phyloP scores from a whole-genome alignment of 2,113 vertebrate species.

The Pristiophorus japonicus region DNA sequence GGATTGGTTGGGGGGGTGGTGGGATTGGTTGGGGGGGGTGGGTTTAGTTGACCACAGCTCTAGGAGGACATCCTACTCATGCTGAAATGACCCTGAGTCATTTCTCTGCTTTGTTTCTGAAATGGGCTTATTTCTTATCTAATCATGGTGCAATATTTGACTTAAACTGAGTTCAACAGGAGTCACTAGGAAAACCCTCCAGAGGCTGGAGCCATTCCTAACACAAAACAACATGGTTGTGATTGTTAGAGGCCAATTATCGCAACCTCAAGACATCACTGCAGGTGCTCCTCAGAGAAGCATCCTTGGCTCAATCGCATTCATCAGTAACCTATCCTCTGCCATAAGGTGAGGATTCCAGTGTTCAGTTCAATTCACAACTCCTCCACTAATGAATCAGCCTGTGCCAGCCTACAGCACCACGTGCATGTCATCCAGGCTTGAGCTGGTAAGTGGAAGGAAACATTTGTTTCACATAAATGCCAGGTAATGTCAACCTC shows the following conservation, averaged over 20 bases:
- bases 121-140: not conserved
- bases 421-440: no score
- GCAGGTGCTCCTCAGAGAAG: not conserved
- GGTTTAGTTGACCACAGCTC: not conserved
- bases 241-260: not conserved
- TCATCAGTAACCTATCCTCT: not conserved
- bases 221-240: not conserved
- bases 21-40: not conserved
- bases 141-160: not conserved
- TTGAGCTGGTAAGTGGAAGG: not conserved
- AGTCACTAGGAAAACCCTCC: not conserved
- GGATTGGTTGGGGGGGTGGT: no score
- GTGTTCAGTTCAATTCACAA: no score
- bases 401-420: no score
- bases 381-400: no score
- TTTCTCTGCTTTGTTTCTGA: no score
- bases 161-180: not conserved
- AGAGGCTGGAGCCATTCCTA: not conserved
- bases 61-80: not conserved
- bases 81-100: not conserved
- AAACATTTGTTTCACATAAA: not conserved
- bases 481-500: not conserved
- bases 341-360: not conserved
- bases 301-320: not conserved
- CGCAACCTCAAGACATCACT: not conserved